Percentiles rank a stretch among this genome's conserved stretches.
phyloP scores from a whole-genome alignment of 2,797 vertebrate genomes.

The Bradypodion pumilum region DNA sequence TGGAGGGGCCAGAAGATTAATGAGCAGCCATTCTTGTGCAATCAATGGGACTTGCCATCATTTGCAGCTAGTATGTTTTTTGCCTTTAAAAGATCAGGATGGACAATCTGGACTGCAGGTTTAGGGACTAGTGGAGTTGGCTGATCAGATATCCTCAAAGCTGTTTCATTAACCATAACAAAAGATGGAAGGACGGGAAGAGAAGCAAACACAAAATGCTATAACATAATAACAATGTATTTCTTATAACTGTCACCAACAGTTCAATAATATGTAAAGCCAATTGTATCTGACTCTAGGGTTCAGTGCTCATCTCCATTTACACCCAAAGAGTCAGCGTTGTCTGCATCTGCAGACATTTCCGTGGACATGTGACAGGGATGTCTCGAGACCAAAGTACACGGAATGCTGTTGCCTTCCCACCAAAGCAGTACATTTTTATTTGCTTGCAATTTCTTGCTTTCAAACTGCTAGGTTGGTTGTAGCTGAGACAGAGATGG shows the following conservation, averaged over 20 bases:
- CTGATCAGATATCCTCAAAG: not conserved
- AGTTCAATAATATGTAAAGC: no score
- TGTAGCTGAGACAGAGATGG: no score
- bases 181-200: not conserved
- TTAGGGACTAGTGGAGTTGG: not conserved
- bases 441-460: no score
- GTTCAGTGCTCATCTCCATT: no score
- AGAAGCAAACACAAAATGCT: not conserved
- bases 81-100: constrained; percentile 4
- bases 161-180: not conserved
- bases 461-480: no score
- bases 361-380: no score
- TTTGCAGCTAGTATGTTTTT: constrained; percentile 16
- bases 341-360: no score
- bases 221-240: not conserved
- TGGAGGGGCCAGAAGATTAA: constrained; percentile 18
- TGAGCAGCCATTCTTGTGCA: constrained; percentile 5
- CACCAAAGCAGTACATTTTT: no score
- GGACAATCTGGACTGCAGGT: not conserved
- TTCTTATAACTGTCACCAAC: not conserved
- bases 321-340: no score
- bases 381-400: no score
- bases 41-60: not conserved
- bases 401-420: no score
- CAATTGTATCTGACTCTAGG: no score